These are phyloP conservation scores for Acrocephalus arundinaceus DNA, from an alignment of 2,113 vertebrate genomes.

Conservation along the genomic window DNA sequence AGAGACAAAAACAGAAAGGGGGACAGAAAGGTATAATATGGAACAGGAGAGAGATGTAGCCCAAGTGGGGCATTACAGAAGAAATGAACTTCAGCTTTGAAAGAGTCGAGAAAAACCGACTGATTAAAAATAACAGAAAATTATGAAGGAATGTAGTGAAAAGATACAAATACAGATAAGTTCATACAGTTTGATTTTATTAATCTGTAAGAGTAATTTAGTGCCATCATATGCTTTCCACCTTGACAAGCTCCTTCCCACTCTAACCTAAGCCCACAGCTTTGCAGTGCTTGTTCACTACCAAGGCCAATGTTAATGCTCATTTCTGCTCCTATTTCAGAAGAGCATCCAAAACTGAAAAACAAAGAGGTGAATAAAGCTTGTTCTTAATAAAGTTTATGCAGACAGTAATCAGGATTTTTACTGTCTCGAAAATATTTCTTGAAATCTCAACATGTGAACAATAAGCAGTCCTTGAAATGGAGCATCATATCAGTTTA, in stretches of 20 bases:
- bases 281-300: neutral
- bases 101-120: neutral
- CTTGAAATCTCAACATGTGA: neutral
- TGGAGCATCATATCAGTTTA: neutral
- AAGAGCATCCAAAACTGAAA: neutral
- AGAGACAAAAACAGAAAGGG: conserved; percentile 8
- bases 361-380: neutral
- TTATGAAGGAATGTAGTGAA: neutral
- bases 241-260: neutral
- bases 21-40: neutral
- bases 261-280: neutral
- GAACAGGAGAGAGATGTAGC: neutral
- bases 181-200: neutral
- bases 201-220: neutral
- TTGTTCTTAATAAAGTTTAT: neutral
- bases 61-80: neutral
- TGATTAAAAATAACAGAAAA: neutral
- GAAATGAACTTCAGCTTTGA: neutral
- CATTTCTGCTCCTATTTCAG: neutral
- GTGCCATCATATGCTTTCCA: neutral
- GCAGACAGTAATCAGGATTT: neutral
- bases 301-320: neutral
- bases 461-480: neutral
- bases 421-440: neutral
- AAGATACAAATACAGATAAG: neutral